Evolutionary conservation across 2,888 invertebrate genomes (phyloP), one percentile per base, ranked within the genome.

Genomic region (Eupithecia subfuscata): DNA sequence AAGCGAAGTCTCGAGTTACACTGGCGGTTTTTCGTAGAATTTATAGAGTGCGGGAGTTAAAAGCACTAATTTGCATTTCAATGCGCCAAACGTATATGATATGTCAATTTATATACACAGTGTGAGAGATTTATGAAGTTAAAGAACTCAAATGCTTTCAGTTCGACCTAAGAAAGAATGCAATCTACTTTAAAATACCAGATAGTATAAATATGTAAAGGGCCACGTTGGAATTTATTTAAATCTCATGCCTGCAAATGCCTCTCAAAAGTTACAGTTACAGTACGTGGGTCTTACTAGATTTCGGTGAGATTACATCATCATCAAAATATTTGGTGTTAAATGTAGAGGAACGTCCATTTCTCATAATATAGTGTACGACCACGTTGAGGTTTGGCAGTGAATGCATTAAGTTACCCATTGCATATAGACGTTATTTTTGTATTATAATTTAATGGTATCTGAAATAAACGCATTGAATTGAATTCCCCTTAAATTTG

Each of bases 1-100:
- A 18, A 9, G 34, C 34, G 9, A 18, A 64, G 64, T 64, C 9
- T 34, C 34, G 8, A 18, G 16, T 37, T n/a, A 64, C 16, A 30
- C 30, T 25, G 63, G 14, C 64, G 18, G 9, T 64, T 30, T 64
- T 34, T n/a, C 12, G n/a, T n/a, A n/a, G 37, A 22, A 67, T 40
- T 40, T 40, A 67, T 67, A 37, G 64, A n/a, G 34, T 18, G 22
- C 14, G n/a, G 67, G n/a, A 67, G 37, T 37, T 40, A n/a, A 43
- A 64, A 64, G 34, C 16, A 11, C 34, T 64, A 64, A 37, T 64
- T 34, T 64, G 18, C 30, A 34, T 64, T 64, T 64, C 67, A 22
- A 67, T 67, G n/a, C 34, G 18, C 34, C 37, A 65, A 34, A 34
- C 64, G 67, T 40, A 67, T 52, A n/a, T 52, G 52, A 52, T 52